Base-by-base conservation (phyloP, 2,113 vertebrate genomes). In the Lynx canadensis region DNA sequence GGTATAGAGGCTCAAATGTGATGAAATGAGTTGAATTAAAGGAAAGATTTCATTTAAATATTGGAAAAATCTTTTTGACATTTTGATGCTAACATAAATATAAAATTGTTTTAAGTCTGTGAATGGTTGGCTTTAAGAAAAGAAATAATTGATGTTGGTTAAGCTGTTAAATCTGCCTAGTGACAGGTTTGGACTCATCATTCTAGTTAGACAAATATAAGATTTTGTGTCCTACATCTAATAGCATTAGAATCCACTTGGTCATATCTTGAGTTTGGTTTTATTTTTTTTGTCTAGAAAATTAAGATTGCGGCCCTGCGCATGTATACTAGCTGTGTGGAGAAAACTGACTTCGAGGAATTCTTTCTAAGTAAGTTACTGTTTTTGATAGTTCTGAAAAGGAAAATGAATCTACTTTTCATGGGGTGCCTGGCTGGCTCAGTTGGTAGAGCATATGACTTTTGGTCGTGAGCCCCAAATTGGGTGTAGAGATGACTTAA, bases 261-360 rank as follows among this genome's bases (percentile, higher is more conserved):
- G n/a, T 94, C 89, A 92, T 33, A 50, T 50, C 52, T 97, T 89
- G 83, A 98, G 80, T 90, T 80, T 94, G 41, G 41, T 91, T 97
- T 91, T 98, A 31, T 98, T 98, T 81, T 97, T 94, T 98, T 93
- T 97, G 89, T 98, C 66, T 98, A 99, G 99, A 99, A 99, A 99
- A 99, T 99, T 96, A 99, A 99, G 99, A 99, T 99, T 48, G 99
- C 99, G 13, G 99, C 99, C 10, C 95, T 99, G 98, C 99, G 99
- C 48, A 99, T 99, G 99, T 99, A 99, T 98, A 99, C 99, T 0
- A 99, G 99, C 98, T 99, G 99, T 4, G 99, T 99, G 95, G 99
- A 99, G 98, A 99, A 99, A 98, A 99, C 99, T 87, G 99, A 99
- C 97, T 99, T 99, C 5, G 99, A 99, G 91, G 99, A 99, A 8